Conservation (phyloP, 2,113 vertebrate species). For the Polyodon spathula region DNA sequence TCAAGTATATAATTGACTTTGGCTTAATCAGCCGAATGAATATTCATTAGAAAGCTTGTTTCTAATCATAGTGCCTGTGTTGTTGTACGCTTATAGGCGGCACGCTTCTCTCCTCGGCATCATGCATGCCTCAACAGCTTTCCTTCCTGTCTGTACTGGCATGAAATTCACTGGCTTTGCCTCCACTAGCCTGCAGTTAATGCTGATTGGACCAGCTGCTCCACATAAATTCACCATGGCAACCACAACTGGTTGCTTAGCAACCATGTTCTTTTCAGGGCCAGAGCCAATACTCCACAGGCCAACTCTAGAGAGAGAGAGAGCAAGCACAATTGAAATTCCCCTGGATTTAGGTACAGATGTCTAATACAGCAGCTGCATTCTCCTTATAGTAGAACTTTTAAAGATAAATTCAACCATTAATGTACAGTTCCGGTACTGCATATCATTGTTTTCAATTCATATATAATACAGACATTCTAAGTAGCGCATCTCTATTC, state of each 20-base stretch:
- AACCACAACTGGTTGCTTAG: slow-evolving; percentile 94
- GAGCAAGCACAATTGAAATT: slow-evolving; percentile 53
- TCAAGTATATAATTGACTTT: slow-evolving; percentile 67
- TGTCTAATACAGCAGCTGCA: slow-evolving; percentile 19
- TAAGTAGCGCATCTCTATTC: too few species aligned
- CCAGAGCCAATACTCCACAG: slow-evolving; percentile 79
- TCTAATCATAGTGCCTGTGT: slow-evolving; percentile 52
- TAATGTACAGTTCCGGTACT: slow-evolving; percentile 16
- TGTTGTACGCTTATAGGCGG: slow-evolving; percentile 47
- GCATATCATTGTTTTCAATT: too few species aligned
- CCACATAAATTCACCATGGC: slow-evolving; percentile 91
- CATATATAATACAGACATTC: too few species aligned
- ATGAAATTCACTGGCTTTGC: slow-evolving; percentile 72
- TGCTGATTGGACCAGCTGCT: slow-evolving; percentile 91
- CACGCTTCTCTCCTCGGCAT: slow-evolving; percentile 44
- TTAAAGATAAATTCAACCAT: slow-evolving; percentile 35
- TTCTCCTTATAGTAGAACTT: slow-evolving; percentile 22
- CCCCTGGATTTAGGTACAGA: slow-evolving; percentile 54
- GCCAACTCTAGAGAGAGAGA: slow-evolving; percentile 47
- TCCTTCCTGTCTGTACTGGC: slow-evolving; percentile 71
- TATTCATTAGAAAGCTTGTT: slow-evolving; percentile 60
- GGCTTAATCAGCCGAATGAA: slow-evolving; percentile 61
- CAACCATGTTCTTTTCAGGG: slow-evolving; percentile 72
- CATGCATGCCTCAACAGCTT: slow-evolving; percentile 73
- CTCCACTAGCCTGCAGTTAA: slow-evolving; percentile 72